These are phyloP conservation scores for Callithrix jacchus DNA, from an alignment of 2,113 vertebrate species.

Conservation along the genomic window DNA sequence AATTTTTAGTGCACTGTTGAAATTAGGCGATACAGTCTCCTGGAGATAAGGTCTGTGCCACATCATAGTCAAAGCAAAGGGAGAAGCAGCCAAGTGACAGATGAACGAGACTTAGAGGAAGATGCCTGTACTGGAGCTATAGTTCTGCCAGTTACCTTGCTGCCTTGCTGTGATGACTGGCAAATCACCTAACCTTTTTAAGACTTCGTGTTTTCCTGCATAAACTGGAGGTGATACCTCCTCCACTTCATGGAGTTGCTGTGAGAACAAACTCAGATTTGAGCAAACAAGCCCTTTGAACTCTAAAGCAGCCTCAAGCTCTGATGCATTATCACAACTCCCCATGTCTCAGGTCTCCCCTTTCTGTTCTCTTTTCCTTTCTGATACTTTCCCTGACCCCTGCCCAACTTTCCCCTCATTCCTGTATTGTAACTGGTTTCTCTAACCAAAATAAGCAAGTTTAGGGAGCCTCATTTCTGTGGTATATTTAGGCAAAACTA, in stretches of 20 bases:
- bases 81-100: neutral
- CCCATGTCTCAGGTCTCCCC: neutral
- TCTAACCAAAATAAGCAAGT: neutral
- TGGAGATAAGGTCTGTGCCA: neutral
- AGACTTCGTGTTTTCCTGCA: neutral
- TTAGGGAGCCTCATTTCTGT: neutral
- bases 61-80: neutral
- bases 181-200: neutral
- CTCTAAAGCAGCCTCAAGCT: neutral
- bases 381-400: neutral
- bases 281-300: neutral
- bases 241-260: neutral
- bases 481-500: too few species aligned
- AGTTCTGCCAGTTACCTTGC: neutral
- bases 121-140: fast-evolving
- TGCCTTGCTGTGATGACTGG: neutral
- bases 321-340: neutral
- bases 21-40: neutral
- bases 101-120: neutral
- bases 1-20: neutral
- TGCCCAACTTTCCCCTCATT: neutral
- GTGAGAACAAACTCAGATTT: neutral
- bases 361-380: neutral
- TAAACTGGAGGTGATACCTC: neutral
- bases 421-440: neutral